Evolutionary conservation across 2,113 vertebrate species (phyloP).

Genomic region (Brienomyrus brachyistius): DNA sequence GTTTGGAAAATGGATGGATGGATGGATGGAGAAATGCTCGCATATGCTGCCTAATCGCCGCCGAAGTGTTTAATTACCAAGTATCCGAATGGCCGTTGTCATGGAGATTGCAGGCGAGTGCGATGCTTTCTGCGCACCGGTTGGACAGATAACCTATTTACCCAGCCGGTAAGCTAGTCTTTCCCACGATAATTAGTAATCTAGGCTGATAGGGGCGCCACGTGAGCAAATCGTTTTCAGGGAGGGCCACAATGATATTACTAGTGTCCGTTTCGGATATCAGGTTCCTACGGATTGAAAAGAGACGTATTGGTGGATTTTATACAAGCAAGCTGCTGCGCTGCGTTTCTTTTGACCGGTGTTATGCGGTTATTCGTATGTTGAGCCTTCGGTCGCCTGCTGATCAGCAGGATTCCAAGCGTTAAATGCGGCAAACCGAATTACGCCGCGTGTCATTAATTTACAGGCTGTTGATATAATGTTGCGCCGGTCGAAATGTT

Average conservation of each 20-base stretch:
- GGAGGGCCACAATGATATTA: background rate
- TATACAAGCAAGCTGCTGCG: background rate
- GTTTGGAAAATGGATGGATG: no score
- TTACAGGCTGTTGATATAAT: background rate
- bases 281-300: background rate
- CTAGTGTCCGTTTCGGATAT: background rate
- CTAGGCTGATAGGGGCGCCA: background rate
- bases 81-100: slow-evolving; percentile 41
- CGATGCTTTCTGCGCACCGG: background rate
- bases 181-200: background rate
- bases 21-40: background rate
- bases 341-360: background rate
- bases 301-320: background rate
- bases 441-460: background rate
- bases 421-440: background rate
- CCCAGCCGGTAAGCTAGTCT: background rate
- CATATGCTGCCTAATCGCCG: background rate
- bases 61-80: slow-evolving; percentile 1
- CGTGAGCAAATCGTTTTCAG: background rate
- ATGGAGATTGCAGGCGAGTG: slow-evolving; percentile 43
- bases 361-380: no score
- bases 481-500: background rate
- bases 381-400: background rate
- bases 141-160: background rate
- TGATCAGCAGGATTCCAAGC: background rate